phyloP scores from a whole-genome alignment of 2,797 vertebrate species.

The Galagoides demidoff region DNA sequence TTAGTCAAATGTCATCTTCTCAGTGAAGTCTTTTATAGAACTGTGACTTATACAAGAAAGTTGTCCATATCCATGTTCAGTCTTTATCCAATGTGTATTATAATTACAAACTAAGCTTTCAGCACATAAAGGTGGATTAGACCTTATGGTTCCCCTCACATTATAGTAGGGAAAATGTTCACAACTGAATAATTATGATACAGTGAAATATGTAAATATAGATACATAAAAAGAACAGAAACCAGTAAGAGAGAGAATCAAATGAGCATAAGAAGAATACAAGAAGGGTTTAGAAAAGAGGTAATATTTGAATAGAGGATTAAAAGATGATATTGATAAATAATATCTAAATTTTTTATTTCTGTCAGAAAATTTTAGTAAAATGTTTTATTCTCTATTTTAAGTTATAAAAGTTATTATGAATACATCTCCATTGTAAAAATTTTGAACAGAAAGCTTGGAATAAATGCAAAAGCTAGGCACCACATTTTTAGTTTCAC shows the following conservation, averaged over 20 bases:
- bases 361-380: background rate
- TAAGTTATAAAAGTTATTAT: background rate
- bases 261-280: background rate
- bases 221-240: background rate
- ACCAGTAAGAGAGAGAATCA: background rate
- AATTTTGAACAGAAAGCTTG: background rate
- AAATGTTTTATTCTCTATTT: background rate
- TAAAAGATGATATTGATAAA: constrained; percentile 27
- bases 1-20: background rate
- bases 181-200: background rate
- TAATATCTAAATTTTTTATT: background rate
- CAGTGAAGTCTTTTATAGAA: background rate
- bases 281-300: background rate
- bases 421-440: background rate
- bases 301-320: constrained; percentile 32
- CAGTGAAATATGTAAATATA: background rate
- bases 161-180: background rate
- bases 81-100: background rate
- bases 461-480: background rate
- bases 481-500: background rate
- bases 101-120: background rate
- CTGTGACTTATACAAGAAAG: background rate
- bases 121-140: background rate
- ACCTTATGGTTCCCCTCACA: background rate
- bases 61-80: background rate